These are phyloP conservation scores for Cartodere bifasciata DNA, from an alignment of 2,888 invertebrate species.

Conservation along the genomic window DNA sequence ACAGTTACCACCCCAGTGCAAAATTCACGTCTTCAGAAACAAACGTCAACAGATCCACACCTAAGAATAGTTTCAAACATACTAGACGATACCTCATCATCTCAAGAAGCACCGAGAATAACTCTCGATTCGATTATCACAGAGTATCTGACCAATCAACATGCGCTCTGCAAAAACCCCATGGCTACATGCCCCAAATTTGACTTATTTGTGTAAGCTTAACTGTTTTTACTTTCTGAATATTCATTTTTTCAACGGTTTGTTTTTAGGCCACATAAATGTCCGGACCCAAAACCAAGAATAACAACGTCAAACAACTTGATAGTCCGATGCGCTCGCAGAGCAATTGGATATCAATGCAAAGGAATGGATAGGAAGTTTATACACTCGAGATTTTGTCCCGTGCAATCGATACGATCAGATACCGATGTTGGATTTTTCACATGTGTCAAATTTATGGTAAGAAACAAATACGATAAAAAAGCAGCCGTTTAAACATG, in stretches of 20 bases:
- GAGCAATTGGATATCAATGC: constrained; percentile 43
- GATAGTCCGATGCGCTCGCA: constrained; percentile 45
- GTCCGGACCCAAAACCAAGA: constrained; percentile 74
- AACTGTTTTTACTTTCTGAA: constrained; percentile 1
- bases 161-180: constrained; percentile 95
- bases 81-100: constrained; percentile 18
- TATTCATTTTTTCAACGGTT: background rate
- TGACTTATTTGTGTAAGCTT: constrained; percentile 72
- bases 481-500: no score
- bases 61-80: constrained; percentile 19
- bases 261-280: constrained; percentile 77
- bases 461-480: no score
- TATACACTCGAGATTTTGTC: constrained; percentile 72
- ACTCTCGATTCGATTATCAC: constrained; percentile 88
- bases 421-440: constrained; percentile 62
- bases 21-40: constrained; percentile 38
- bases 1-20: constrained; percentile 17
- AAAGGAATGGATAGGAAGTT: constrained; percentile 63
- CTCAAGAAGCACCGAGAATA: constrained; percentile 36
- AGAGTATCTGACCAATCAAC: constrained; percentile 94
- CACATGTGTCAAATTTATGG: constrained; percentile 42
- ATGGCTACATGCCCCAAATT: constrained; percentile 96
- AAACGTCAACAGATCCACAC: constrained; percentile 33
- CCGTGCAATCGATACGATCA: constrained; percentile 57
- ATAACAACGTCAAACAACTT: constrained; percentile 58